Base-by-base conservation (phyloP, 2,888 invertebrate genomes). In the Hydraecia micacea region DNA sequence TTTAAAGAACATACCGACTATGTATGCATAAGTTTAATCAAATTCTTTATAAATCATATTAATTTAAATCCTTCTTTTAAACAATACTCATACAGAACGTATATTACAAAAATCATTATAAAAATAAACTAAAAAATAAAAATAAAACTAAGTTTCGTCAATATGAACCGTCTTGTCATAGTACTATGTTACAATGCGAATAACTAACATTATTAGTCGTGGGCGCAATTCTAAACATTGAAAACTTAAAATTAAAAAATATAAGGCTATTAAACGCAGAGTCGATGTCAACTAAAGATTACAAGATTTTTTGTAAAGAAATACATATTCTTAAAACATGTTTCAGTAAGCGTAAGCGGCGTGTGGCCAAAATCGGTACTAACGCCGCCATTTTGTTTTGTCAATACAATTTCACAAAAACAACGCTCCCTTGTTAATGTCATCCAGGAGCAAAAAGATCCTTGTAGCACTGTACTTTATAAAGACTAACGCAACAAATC, bases 21-120 rank as follows among this genome's bases (percentile, higher is more conserved):
- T 7, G 9, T 55, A 13, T 7, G 9, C 3, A 60, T 21, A 63
- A 42, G 25, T 62, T 39, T 49, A 62, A 46, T 76, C 36, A 62
- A 60, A 28, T 36, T 58, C 36, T 73, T 46, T 63, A 36, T 25
- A 25, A 11, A 32, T 65, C 11, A 21, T 36, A 11, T 32, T 46
- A 36, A 18, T 21, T 18, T 28, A 75, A 74, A 75, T 60, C 58
- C 1, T 85, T 67, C 66, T 71, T 77, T 77, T 25, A 76, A 55
- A 86, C 79, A 83, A 83, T 79, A 71, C 62, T 76, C 84, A 58
- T 28, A 58, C 52, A 74, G 55, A 55, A 78, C 25, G n/a, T 83
- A 73, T 80, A 65, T 71, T 79, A 84, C 65, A 86, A 84, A 83
- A 86, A 52, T 79, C 66, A 63, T 67, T 86, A 86, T 74, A 86